Conservation (phyloP, 2,113 vertebrate species). For the Ahaetulla prasina region DNA sequence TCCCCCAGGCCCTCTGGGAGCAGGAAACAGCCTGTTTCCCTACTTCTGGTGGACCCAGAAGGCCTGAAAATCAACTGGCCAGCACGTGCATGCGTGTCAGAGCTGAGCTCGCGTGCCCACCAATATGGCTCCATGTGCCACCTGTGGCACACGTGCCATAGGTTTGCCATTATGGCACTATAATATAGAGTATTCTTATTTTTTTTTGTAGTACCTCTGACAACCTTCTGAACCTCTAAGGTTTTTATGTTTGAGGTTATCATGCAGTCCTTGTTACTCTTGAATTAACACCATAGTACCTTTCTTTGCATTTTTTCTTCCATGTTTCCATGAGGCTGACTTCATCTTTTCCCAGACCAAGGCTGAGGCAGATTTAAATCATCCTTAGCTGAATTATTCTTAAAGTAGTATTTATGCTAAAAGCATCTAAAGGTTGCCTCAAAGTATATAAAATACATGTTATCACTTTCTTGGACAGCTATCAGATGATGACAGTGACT, state of each 20-base stretch:
- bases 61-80: too few relatives aligned
- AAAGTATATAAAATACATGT: neutral
- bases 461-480: neutral
- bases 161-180: too few relatives aligned
- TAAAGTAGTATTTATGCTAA: neutral
- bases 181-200: neutral
- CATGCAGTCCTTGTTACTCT: neutral
- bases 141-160: too few relatives aligned
- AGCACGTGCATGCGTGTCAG: too few relatives aligned
- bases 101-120: too few relatives aligned
- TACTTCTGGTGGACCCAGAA: too few relatives aligned
- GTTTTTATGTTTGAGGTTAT: neutral
- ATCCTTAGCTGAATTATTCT: neutral
- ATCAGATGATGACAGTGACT: neutral
- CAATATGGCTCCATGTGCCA: too few relatives aligned
- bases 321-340: neutral
- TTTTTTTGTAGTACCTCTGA: neutral
- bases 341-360: neutral
- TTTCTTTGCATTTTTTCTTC: neutral
- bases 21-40: too few relatives aligned
- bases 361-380: neutral
- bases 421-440: neutral
- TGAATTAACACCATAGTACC: neutral
- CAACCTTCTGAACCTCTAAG: neutral
- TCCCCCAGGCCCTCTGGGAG: too few relatives aligned